These are phyloP conservation scores for Leptatherina wallacei DNA, from an alignment of 2,797 vertebrate genomes.

Conservation along the genomic window DNA sequence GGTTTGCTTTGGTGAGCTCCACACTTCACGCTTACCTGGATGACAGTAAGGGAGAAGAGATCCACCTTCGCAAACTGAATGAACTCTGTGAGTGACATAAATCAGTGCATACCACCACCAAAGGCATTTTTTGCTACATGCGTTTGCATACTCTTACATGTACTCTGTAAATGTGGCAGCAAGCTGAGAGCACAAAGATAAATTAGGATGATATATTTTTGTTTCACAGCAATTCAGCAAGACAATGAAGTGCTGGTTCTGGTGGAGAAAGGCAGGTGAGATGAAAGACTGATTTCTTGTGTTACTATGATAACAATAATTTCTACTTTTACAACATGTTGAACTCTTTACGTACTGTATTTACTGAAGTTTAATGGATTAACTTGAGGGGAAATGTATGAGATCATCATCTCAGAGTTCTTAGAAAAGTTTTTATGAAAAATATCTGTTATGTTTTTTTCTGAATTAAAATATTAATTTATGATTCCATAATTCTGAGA, in stretches of 20 bases:
- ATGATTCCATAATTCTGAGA: not conserved
- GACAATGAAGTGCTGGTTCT: conserved; percentile 92
- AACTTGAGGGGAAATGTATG: too few relatives aligned
- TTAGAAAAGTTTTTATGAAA: too few relatives aligned
- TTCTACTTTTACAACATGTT: not conserved
- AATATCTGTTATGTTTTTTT: too few relatives aligned
- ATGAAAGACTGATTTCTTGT: not conserved
- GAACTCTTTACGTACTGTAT: not conserved
- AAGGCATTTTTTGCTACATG: not conserved
- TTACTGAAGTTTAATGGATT: not conserved
- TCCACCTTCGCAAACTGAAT: conserved; percentile 92
- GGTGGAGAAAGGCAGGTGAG: conserved; percentile 93
- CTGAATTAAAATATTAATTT: too few relatives aligned
- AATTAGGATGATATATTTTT: conserved; percentile 7
- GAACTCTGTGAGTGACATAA: conserved; percentile 89
- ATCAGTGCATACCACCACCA: not conserved
- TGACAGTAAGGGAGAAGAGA: conserved; percentile 83
- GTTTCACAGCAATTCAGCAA: conserved; percentile 86
- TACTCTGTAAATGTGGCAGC: not conserved
- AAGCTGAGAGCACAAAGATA: not conserved
- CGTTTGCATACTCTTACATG: not conserved
- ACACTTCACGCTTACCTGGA: conserved; percentile 82
- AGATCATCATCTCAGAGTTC: too few relatives aligned
- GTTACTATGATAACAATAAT: not conserved
- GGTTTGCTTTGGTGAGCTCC: conserved; percentile 90